Evolutionary conservation across 2,113 vertebrate species (phyloP), one percentile per base, ranked within the genome.

Genomic region (Nyctereutes procyonoides): DNA sequence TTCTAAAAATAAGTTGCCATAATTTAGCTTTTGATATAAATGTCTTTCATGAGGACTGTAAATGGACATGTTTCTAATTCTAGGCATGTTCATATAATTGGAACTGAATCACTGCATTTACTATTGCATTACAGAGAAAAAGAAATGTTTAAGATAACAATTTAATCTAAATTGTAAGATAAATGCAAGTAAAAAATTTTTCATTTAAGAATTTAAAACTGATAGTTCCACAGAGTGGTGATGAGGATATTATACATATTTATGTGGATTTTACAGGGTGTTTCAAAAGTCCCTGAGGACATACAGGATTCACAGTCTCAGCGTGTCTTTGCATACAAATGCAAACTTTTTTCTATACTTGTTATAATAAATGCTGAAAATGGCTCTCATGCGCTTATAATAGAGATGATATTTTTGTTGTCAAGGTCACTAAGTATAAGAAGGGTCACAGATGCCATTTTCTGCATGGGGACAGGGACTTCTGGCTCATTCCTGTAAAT

Each of bases 261-360:
- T 98, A 97, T 97, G 97, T 96, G 92, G 97, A 97, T 93, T 92
- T 98, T 98, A 97, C 97, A 98, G 97, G 96, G 90, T 98, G 96
- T 96, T 98, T 97, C 97, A 95, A 84, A 96, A 98, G 97, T 94
- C 95, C 98, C 97, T 5, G 76, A 95, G 92, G 90, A 93, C 85
- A 95, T 69, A 81, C 48, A 88, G 65, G 63, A 92, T 84, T 87
- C 88, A 94, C 56, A 82, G 88, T 65, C 81, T 96, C 38, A 95
- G 86, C 3, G 28, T 81, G 95, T 92, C 71, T 97, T 95, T 88
- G 95, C 82, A 97, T 90, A 96, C 53, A 95, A 87, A 97, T 90
- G 89, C 71, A 95, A 86, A 97, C 32, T 51, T 94, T 85, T 96
- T 88, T 60, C 69, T 88, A 51, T 26, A 32, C 38, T 96, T 95